phyloP scores from a whole-genome alignment of 2,113 vertebrate species.

The Columbina picui region DNA sequence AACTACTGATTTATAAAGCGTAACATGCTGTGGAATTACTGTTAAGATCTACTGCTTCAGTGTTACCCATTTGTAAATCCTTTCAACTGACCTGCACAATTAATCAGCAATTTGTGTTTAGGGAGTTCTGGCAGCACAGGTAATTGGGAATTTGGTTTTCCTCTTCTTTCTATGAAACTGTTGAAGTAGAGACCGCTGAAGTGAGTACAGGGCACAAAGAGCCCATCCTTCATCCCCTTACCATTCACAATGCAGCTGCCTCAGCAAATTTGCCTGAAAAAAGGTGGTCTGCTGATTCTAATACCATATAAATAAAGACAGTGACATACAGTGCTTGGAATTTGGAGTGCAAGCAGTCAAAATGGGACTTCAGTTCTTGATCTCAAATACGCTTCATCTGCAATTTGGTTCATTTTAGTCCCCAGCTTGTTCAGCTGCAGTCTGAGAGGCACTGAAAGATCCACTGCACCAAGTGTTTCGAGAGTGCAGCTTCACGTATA shows the following conservation, averaged over 20 bases:
- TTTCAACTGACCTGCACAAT: conserved; percentile 26
- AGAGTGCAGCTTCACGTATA: not conserved
- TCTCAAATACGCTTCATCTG: not conserved
- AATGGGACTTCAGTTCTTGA: not conserved
- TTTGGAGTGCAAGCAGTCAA: not conserved
- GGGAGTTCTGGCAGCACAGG: conserved; percentile 31
- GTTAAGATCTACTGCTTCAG: conserved; percentile 36
- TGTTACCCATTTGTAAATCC: conserved; percentile 36
- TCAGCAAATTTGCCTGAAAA: not conserved
- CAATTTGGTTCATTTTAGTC: not conserved
- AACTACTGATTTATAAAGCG: conserved; percentile 65
- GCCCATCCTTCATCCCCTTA: not conserved
- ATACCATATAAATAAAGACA: not conserved
- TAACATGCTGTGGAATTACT: conserved; percentile 20
- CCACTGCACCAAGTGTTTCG: not conserved
- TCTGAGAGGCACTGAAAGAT: not conserved
- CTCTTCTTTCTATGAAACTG: not conserved
- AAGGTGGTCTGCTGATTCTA: not conserved
- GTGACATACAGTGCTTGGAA: not conserved
- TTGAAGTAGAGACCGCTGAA: not conserved
- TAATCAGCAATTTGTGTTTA: conserved; percentile 24
- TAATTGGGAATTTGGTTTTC: conserved; percentile 6
- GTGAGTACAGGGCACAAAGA: not conserved
- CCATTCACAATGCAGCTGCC: not conserved
- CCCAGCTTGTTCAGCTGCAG: accelerated